Conservation (phyloP, 1,140 invertebrate species). For the Streblospio benedicti region DNA sequence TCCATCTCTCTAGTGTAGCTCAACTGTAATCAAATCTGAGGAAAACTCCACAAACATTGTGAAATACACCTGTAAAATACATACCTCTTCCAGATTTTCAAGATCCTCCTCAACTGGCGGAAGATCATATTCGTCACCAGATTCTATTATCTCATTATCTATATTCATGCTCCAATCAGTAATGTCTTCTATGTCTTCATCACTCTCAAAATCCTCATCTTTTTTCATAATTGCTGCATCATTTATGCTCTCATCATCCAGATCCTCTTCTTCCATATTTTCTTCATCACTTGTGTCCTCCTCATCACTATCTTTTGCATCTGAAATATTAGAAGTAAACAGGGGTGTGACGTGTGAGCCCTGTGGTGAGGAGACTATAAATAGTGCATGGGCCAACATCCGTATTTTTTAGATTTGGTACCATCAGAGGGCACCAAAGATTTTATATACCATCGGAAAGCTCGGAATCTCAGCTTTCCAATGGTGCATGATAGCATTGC, state of each 20-base stretch:
- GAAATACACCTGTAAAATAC: neutral
- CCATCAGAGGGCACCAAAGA: no score
- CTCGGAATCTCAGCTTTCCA: no score
- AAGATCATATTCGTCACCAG: constrained; percentile 19
- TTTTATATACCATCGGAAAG: no score
- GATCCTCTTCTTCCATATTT: constrained; percentile 19
- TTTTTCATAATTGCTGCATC: constrained; percentile 19
- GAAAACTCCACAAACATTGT: neutral
- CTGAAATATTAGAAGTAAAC: no score
- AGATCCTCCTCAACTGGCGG: constrained; percentile 16
- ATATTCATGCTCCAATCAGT: constrained; percentile 15
- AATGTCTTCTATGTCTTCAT: constrained; percentile 32
- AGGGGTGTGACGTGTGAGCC: no score
- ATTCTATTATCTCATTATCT: constrained; percentile 30
- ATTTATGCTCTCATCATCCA: constrained; percentile 27
- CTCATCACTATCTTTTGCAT: constrained; percentile 50
- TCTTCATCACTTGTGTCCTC: constrained; percentile 27
- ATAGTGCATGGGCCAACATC: no score
- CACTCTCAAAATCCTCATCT: constrained; percentile 24
- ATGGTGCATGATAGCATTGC: no score
- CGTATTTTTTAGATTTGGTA: no score
- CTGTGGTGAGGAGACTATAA: no score
- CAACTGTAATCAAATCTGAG: neutral
- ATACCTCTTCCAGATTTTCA: constrained; percentile 14
- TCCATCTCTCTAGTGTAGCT: neutral